Evolutionary conservation across 92 coral and sea anemone species (phyloP).

Genomic region (Pocillopora meandrina): DNA sequence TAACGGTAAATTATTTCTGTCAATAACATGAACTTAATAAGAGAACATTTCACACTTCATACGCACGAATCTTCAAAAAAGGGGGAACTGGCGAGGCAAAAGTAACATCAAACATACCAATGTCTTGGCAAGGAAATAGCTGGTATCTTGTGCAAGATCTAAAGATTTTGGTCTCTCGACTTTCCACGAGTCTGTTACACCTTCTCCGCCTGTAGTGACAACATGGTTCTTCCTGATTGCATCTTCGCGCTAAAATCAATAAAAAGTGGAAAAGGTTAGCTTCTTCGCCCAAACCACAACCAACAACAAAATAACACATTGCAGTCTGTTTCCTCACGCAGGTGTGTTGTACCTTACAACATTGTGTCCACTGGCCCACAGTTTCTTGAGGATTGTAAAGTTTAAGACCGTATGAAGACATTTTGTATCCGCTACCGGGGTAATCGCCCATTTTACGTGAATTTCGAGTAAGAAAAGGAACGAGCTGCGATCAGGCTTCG

Average conservation of each 20-base stretch:
- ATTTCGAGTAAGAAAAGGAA: neutral
- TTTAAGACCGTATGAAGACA: conserved; percentile 83
- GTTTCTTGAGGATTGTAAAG: conserved; percentile 74
- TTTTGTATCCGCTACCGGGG: conserved; percentile 74
- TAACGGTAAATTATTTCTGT: too few species aligned
- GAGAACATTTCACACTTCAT: neutral
- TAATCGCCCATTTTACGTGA: conserved; percentile 64
- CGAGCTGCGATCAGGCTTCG: neutral
- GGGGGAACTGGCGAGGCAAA: neutral
- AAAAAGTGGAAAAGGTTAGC: neutral
- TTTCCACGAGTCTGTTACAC: conserved; percentile 72
- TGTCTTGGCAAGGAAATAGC: conserved; percentile 82
- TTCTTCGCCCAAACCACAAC: neutral
- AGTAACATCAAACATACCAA: conserved; percentile 30
- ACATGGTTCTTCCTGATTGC: conserved; percentile 66
- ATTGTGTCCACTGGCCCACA: conserved; percentile 72
- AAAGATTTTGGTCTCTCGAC: conserved; percentile 65
- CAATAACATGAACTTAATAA: neutral
- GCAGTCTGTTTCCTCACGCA: neutral
- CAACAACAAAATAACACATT: neutral
- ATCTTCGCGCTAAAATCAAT: conserved; percentile 71
- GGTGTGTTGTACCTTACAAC: conserved; percentile 67
- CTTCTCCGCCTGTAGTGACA: conserved; percentile 69
- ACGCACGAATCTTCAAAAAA: neutral
- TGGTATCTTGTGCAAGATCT: conserved; percentile 73